phyloP scores from a whole-genome alignment of 2,797 vertebrate species.

The Danio tinwini region DNA sequence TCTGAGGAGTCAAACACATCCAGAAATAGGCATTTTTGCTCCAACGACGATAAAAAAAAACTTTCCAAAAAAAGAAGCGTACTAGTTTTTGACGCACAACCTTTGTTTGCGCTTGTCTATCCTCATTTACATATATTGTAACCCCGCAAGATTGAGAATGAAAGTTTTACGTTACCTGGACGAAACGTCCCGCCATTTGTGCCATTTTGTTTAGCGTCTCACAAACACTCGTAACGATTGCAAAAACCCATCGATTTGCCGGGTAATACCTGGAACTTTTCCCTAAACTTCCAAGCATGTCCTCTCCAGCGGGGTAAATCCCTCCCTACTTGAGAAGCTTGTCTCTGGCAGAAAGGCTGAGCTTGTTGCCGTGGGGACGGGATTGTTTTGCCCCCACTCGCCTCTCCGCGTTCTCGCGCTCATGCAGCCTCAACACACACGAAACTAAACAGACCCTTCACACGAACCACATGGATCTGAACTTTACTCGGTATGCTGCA shows the following conservation, averaged over 20 bases:
- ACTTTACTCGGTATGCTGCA: constrained; percentile 7
- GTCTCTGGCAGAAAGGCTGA: constrained; percentile 78
- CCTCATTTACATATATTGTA: neutral
- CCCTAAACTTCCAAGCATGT: constrained; percentile 84
- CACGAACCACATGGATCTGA: constrained; percentile 43
- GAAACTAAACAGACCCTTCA: constrained; percentile 56
- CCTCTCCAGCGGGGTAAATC: constrained; percentile 80
- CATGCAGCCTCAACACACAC: constrained; percentile 55
- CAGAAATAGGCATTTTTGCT: neutral
- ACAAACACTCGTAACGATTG: neutral
- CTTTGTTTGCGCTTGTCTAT: constrained; percentile 27
- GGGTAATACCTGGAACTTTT: constrained; percentile 67
- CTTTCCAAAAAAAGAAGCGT: neutral
- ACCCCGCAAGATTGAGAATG: neutral
- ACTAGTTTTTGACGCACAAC: constrained; percentile 10
- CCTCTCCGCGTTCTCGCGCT: constrained; percentile 57
- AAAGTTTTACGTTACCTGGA: constrained; percentile 60
- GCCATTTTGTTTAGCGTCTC: constrained; percentile 46
- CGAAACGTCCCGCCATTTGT: constrained; percentile 1
- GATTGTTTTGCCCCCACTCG: constrained; percentile 72
- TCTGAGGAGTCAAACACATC: neutral
- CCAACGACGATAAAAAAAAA: neutral
- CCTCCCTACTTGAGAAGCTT: constrained; percentile 74
- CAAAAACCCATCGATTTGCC: constrained; percentile 40
- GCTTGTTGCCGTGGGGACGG: constrained; percentile 87